Evolutionary conservation across 2,888 invertebrate species (phyloP).

Genomic region (Melitaea athalia): DNA sequence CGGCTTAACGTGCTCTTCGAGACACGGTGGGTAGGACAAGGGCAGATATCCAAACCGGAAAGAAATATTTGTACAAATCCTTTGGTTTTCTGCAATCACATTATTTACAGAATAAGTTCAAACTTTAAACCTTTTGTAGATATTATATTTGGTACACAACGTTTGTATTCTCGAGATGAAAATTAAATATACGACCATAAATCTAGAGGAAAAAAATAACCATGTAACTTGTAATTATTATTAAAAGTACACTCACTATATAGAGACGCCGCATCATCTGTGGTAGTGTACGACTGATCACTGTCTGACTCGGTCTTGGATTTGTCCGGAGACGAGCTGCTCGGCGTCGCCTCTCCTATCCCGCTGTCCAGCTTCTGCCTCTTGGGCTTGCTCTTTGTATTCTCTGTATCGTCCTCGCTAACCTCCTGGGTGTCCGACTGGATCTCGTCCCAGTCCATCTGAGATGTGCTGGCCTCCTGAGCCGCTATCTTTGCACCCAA

Average conservation of each 20-base stretch:
- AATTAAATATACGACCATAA: too few relatives aligned
- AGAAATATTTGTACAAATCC: too few relatives aligned
- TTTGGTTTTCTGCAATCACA: too few relatives aligned
- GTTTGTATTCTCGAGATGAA: too few relatives aligned
- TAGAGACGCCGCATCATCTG: slow-evolving; percentile 2
- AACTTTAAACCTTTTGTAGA: too few relatives aligned
- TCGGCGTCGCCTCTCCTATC: slow-evolving; percentile 72
- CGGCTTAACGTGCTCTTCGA: too few relatives aligned
- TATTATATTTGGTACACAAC: too few relatives aligned
- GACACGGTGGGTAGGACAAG: too few relatives aligned
- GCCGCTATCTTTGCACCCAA: slow-evolving; percentile 20
- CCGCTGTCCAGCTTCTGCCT: slow-evolving; percentile 85
- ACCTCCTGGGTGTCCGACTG: slow-evolving; percentile 24
- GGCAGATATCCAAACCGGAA: too few relatives aligned
- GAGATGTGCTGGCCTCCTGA: slow-evolving; percentile 18
- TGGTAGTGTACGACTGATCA: slow-evolving; percentile 13
- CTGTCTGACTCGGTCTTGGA: slow-evolving; percentile 41
- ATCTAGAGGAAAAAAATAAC: too few relatives aligned
- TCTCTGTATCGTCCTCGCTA: slow-evolving; percentile 34
- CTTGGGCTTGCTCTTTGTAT: slow-evolving; percentile 48
- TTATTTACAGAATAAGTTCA: too few relatives aligned
- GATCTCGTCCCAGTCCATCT: slow-evolving; percentile 36
- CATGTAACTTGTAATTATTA: too few relatives aligned
- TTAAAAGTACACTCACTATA: background rate
- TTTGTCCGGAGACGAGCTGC: slow-evolving; percentile 50